Conservation (phyloP, 1,140 invertebrate species). For the Sarcophaga bullata region DNA sequence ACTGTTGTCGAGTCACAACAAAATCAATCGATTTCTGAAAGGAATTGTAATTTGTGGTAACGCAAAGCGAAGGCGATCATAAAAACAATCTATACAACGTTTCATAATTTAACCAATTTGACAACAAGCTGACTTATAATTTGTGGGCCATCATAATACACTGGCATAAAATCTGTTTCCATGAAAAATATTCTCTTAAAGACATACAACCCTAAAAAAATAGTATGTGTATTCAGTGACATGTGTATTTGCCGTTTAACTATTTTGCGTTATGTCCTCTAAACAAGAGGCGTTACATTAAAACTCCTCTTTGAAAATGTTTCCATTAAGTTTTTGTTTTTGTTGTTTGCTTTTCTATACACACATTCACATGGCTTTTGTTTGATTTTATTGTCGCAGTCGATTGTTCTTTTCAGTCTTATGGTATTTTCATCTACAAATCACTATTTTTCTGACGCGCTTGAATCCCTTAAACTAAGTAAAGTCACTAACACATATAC, state of each 20-base stretch:
- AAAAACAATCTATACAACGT: no score
- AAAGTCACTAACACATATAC: neutral
- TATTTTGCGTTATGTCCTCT: neutral
- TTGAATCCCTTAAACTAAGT: neutral
- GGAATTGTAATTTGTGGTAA: no score
- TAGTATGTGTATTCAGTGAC: neutral
- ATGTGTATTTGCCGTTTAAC: neutral
- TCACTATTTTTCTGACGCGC: slow-evolving; percentile 6
- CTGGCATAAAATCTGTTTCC: neutral
- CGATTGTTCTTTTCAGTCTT: neutral
- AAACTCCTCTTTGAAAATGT: neutral
- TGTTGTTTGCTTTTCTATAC: neutral
- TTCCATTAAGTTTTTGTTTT: slow-evolving; percentile 14
- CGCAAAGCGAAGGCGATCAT: no score
- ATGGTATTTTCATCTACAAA: neutral
- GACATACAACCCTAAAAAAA: neutral
- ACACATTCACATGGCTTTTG: neutral
- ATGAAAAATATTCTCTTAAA: neutral
- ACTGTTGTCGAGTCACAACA: no score
- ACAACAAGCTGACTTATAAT: neutral
- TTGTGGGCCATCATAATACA: neutral
- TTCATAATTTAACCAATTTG: no score
- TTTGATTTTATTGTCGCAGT: neutral
- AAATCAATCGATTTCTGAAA: no score
- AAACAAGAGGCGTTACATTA: slow-evolving; percentile 19